Evolutionary conservation across 2,797 vertebrate species (phyloP).

Genomic region (Rhincodon typus): DNA sequence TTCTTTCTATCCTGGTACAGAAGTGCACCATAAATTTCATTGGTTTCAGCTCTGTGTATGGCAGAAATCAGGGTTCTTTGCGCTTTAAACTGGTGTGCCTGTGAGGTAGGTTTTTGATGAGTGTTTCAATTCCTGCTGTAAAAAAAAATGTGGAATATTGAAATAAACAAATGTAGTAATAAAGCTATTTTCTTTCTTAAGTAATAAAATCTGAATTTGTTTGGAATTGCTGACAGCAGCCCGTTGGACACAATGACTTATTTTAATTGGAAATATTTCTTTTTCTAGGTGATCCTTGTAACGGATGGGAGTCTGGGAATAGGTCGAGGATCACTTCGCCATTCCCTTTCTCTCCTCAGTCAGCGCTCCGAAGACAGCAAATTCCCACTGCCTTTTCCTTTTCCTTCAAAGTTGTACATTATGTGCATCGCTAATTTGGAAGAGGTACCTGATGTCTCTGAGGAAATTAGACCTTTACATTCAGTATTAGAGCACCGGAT

Average conservation of each 20-base stretch:
- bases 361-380: conserved; percentile 80
- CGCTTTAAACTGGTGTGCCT: background rate
- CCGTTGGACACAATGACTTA: background rate
- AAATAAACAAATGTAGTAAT: background rate
- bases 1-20: background rate
- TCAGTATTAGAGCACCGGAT: background rate
- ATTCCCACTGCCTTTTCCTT: conserved; percentile 92
- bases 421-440: conserved; percentile 94
- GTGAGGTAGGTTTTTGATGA: background rate
- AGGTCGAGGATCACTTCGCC: conserved; percentile 84
- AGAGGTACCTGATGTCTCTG: conserved; percentile 67
- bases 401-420: conserved; percentile 85
- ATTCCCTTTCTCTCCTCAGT: conserved; percentile 77
- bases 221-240: background rate
- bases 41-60: background rate
- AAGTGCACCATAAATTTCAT: background rate
- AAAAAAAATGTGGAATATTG: background rate
- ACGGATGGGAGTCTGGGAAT: conserved; percentile 93
- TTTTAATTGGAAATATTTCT: background rate
- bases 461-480: background rate
- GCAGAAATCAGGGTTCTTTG: background rate
- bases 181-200: too few relatives aligned
- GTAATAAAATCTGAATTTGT: background rate
- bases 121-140: background rate
- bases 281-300: conserved; percentile 79